phyloP scores from a whole-genome alignment of 2,113 vertebrate genomes.

The Columba janthina region DNA sequence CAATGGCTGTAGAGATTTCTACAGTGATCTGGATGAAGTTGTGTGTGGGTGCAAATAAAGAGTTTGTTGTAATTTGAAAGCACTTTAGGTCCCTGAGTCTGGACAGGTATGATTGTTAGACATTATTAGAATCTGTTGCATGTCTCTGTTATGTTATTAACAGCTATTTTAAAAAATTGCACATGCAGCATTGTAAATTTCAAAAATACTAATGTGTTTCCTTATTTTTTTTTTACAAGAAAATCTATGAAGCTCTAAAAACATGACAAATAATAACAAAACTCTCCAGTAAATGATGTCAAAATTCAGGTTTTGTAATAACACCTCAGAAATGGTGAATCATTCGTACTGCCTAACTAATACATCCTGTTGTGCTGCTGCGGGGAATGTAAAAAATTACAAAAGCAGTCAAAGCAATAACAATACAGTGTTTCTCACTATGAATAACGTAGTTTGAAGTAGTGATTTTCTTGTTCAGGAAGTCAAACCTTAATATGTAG shows the following conservation, averaged over 20 bases:
- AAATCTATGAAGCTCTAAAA: background rate
- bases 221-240: conserved; percentile 20
- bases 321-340: conserved; percentile 11
- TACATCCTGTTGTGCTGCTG: conserved; percentile 28
- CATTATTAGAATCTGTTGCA: background rate
- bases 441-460: conserved; percentile 52
- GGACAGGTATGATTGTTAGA: background rate
- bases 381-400: conserved; percentile 21
- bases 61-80: background rate
- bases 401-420: conserved; percentile 44
- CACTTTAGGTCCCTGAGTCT: background rate
- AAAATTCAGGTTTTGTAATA: conserved; percentile 46
- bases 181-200: background rate
- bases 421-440: background rate
- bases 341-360: conserved; percentile 45
- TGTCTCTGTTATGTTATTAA: background rate
- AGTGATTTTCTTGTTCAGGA: conserved; percentile 56
- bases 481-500: conserved; percentile 27
- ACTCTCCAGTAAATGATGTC: conserved; percentile 5
- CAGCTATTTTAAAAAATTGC: background rate
- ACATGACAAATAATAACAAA: background rate
- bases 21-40: background rate
- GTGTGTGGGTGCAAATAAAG: background rate
- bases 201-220: background rate
- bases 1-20: background rate